phyloP scores from a whole-genome alignment of 2,113 vertebrate genomes.

The Tragelaphus buxtoni region DNA sequence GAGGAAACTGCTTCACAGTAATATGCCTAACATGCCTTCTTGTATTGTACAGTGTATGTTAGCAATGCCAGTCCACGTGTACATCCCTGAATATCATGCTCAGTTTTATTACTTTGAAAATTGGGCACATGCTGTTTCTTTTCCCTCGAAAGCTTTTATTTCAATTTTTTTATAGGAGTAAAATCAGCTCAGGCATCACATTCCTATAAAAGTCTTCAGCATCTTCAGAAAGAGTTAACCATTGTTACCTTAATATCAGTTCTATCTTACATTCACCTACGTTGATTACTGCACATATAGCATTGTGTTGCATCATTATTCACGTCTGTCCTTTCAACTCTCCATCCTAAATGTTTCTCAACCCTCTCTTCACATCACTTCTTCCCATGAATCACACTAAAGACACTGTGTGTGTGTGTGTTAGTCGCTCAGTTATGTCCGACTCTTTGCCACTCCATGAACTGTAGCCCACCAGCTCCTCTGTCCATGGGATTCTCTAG shows the following conservation, averaged over 20 bases:
- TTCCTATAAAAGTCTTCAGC: not conserved
- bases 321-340: not conserved
- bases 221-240: not conserved
- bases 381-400: not conserved
- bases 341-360: not conserved
- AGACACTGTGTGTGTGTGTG: not conserved
- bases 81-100: not conserved
- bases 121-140: not conserved
- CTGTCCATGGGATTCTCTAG: not conserved
- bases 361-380: not conserved
- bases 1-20: not conserved
- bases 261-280: not conserved
- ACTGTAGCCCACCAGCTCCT: not conserved
- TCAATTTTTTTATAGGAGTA: not conserved
- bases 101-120: not conserved
- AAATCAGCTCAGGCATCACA: not conserved
- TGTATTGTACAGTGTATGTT: not conserved
- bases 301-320: not conserved
- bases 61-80: not conserved
- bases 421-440: not conserved
- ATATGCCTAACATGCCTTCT: not conserved
- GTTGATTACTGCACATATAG: rapidly evolving
- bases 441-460: not conserved
- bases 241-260: not conserved
- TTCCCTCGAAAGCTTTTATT: not conserved